Percentiles rank a stretch among this genome's conserved stretches.
Evolutionary conservation across 2,113 vertebrate genomes (phyloP).

Genomic region (Nesogale talazaci): DNA sequence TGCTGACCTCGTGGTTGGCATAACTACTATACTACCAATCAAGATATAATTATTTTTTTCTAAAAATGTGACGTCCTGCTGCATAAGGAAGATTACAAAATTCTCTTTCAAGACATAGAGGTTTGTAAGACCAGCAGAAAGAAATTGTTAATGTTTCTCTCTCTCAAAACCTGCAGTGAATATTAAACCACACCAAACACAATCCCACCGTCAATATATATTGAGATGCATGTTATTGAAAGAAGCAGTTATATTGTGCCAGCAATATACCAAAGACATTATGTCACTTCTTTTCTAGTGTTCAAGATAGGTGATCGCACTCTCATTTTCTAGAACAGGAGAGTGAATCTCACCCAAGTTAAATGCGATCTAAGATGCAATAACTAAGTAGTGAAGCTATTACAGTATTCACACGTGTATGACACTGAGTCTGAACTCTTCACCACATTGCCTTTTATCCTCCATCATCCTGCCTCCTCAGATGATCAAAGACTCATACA

Average conservation of each 20-base stretch:
- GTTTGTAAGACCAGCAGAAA: not conserved
- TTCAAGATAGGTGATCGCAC: not conserved
- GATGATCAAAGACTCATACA: not conserved
- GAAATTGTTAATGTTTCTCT: not conserved
- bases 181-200: not conserved
- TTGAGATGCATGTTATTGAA: not conserved
- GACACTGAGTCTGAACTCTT: not conserved
- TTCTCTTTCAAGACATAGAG: not conserved
- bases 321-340: not conserved
- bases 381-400: not conserved
- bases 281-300: not conserved
- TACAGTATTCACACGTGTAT: not conserved
- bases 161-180: not conserved
- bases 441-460: not conserved
- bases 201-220: not conserved
- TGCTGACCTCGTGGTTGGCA: too few species aligned
- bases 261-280: not conserved
- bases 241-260: not conserved
- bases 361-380: not conserved
- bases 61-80: constrained; percentile 7
- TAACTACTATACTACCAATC: too few species aligned
- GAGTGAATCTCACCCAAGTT: not conserved
- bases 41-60: not conserved
- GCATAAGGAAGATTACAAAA: not conserved
- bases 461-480: not conserved